Percentiles rank a stretch among this genome's conserved stretches.
phyloP scores from a whole-genome alignment of 2,888 invertebrate species.

The Drosophila nr. perissopoda region DNA sequence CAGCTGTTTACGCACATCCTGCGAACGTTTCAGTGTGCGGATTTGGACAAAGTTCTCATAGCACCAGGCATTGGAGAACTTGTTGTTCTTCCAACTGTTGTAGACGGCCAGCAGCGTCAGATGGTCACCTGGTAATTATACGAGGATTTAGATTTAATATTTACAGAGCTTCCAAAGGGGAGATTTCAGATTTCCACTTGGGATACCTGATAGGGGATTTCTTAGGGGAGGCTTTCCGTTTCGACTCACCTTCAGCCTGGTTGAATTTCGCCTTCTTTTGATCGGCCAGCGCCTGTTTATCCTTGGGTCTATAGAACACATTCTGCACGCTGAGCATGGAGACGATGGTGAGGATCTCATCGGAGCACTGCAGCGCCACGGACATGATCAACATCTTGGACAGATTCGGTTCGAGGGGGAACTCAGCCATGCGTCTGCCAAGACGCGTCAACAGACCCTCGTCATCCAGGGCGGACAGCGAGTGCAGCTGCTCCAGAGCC shows the following conservation, averaged over 20 bases:
- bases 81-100: constrained; percentile 99
- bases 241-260: constrained; percentile 91
- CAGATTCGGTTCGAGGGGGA: constrained; percentile 98
- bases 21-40: constrained; percentile 97
- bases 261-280: constrained; percentile 99
- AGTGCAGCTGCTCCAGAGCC: constrained; percentile 98
- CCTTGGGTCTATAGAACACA: constrained; percentile 97
- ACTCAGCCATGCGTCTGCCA: constrained; percentile 98
- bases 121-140: constrained; percentile 90
- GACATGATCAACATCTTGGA: constrained; percentile 99
- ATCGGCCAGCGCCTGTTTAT: constrained; percentile 98
- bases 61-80: constrained; percentile 99
- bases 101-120: constrained; percentile 98
- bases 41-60: constrained; percentile 99
- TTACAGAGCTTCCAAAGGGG: neutral
- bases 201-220: neutral
- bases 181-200: neutral
- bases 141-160: neutral
- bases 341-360: constrained; percentile 99
- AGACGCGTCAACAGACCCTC: constrained; percentile 94
- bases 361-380: constrained; percentile 98
- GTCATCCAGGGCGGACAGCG: constrained; percentile 97
- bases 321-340: constrained; percentile 99
- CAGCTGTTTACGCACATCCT: constrained; percentile 98
- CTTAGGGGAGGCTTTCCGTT: neutral